Percentiles rank a stretch among this genome's conserved stretches.
phyloP scores from a whole-genome alignment of 2,113 vertebrate species.

The Panthera leo region DNA sequence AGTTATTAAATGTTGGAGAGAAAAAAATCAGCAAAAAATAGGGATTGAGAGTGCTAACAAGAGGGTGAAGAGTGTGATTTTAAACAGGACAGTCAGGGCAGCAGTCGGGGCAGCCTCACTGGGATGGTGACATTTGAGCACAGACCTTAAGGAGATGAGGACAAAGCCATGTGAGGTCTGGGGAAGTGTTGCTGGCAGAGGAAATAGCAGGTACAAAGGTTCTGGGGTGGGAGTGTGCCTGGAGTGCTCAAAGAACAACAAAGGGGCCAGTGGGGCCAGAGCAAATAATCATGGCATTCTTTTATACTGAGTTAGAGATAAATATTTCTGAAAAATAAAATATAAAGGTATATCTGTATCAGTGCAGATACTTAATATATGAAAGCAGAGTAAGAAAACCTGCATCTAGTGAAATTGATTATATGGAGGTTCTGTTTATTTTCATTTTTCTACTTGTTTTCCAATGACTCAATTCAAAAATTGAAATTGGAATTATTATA shows the following conservation, averaged over 20 bases:
- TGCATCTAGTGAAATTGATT: not conserved
- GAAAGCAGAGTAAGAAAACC: not conserved
- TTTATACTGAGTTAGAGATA: not conserved
- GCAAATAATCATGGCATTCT: not conserved
- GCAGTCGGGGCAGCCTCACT: not conserved
- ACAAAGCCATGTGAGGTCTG: not conserved
- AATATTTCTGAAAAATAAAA: not conserved
- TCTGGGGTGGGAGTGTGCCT: not conserved
- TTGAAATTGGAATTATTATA: not conserved
- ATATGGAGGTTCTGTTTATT: not conserved
- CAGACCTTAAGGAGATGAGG: not conserved
- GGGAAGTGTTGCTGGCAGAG: rapidly evolving
- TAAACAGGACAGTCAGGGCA: not conserved
- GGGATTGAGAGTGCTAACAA: rapidly evolving
- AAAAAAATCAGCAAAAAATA: not conserved
- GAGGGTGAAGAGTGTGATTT: not conserved
- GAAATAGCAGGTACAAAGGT: not conserved
- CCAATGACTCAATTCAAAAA: not conserved
- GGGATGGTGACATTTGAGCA: not conserved
- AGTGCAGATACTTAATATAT: not conserved
- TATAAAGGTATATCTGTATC: not conserved
- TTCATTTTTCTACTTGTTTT: not conserved
- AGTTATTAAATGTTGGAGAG: not conserved
- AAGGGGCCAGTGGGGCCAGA: not conserved
- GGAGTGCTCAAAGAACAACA: not conserved